Percentiles rank a stretch among this genome's conserved stretches.
Conservation (phyloP, 2,797 vertebrate genomes). For the Epinephelus awoara region DNA sequence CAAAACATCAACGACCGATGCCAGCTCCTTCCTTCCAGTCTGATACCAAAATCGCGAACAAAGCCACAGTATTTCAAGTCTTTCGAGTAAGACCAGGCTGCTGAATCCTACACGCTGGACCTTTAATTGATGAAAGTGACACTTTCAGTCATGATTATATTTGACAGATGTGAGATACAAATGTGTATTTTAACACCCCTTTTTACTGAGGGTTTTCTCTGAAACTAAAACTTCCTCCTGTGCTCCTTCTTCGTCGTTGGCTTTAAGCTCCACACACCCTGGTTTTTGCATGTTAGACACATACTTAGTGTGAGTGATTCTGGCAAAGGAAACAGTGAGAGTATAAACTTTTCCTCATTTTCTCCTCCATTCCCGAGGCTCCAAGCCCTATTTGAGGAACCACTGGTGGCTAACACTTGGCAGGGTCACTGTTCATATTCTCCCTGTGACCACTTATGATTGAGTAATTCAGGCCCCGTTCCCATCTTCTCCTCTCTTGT, state of each 20-base stretch:
- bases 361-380: slow-evolving; percentile 31
- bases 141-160: too few species aligned
- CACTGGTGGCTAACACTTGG: slow-evolving; percentile 61
- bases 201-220: not conserved
- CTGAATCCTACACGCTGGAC: too few species aligned
- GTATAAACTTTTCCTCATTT: slow-evolving; percentile 55
- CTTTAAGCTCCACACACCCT: slow-evolving; percentile 8
- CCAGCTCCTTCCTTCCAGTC: too few species aligned
- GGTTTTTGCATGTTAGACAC: slow-evolving; percentile 24
- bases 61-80: too few species aligned
- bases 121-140: not conserved
- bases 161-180: too few species aligned
- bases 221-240: not conserved
- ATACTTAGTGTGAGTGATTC: slow-evolving; percentile 24
- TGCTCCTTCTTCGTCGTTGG: slow-evolving; percentile 9
- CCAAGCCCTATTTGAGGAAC: slow-evolving; percentile 49
- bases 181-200: not conserved
- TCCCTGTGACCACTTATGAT: slow-evolving; percentile 46
- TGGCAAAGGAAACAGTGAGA: slow-evolving; percentile 37
- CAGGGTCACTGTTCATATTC: slow-evolving; percentile 27
- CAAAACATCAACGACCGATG: too few species aligned
- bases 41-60: too few species aligned
- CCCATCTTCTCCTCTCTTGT: slow-evolving; percentile 35
- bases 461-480: slow-evolving; percentile 34
- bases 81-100: too few species aligned